Evolutionary conservation across 2,888 invertebrate genomes (phyloP), one percentile per base, ranked within the genome.

Genomic region (Drosophila kambysellisi): DNA sequence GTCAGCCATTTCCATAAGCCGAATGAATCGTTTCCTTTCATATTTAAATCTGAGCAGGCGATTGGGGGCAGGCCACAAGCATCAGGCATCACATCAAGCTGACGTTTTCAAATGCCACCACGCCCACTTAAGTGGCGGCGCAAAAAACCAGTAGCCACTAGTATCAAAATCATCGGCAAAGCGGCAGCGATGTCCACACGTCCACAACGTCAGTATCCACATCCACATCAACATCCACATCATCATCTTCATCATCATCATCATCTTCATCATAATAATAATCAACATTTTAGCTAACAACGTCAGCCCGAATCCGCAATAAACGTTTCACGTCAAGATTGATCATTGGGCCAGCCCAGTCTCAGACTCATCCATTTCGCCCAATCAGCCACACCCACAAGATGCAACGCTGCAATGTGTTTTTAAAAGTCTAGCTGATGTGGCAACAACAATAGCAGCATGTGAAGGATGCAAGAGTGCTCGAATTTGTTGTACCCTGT

Each of bases 341-440:
- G 87, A 87, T 87, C 89, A 89, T 89, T 72, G 70, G 67, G 57
- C 66, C 70, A 78, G 85, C 71, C 69, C 69, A 67, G 74, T 60
- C 79, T 61, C 53, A 77, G 74, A 67, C 76, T 83, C 85, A 88
- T 88, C 86, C 85, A 86, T 89, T 88, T 83, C 73, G 73, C 74
- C 79, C 89, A 82, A 82, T 87, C 88, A 76, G 85, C 84, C 88
- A 89, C 88, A 86, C 88, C 88, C 89, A 88, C 88, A 87, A 82
- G 75, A 73, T 79, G 83, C 81, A 74, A 58, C 70, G 67, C 51
- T 60, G 50, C 64, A 80, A 72, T 77, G 76, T 70, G 46, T 73
- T 76, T 74, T n/a, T 39, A 73, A 76, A 79, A 74, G 12, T 51
- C 66, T 62, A 41, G 79, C 70, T 68, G 75, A 74, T 70, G 70